Percentiles rank a stretch among this genome's conserved stretches.
These are phyloP conservation scores for Condylura cristata DNA, from an alignment of 2,113 vertebrate species.

Conservation along the genomic window DNA sequence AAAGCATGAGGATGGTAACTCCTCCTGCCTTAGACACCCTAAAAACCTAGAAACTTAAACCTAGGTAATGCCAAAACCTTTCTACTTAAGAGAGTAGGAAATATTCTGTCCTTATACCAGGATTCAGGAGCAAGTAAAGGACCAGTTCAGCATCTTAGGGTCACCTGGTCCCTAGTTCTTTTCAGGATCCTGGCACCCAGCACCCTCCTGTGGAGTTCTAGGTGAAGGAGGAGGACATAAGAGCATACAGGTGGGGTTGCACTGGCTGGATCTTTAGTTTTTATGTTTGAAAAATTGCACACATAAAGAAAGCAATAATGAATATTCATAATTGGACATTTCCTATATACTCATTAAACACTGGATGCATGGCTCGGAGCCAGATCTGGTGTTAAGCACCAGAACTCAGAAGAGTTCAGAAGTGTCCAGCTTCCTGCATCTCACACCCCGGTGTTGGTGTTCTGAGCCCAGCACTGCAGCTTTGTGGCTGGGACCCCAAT, in stretches of 20 bases:
- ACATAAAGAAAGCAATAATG: not conserved
- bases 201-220: too few relatives aligned
- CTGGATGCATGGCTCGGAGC: not conserved
- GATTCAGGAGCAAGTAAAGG: not conserved
- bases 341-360: accelerated
- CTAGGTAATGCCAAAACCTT: not conserved
- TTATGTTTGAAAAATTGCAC: not conserved
- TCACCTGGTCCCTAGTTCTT: not conserved
- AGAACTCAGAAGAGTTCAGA: too few relatives aligned
- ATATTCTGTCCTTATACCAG: not conserved
- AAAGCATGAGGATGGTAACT: not conserved
- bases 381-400: not conserved
- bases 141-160: not conserved
- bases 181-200: not conserved
- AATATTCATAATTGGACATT: not conserved
- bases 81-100: not conserved
- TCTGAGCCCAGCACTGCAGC: not conserved
- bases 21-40: not conserved
- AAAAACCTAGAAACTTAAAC: not conserved
- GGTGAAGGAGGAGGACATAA: not conserved
- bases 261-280: not conserved
- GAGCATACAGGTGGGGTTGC: not conserved
- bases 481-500: not conserved
- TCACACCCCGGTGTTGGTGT: not conserved
- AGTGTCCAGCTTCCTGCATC: not conserved